These are phyloP conservation scores for Dicyrtomina minuta DNA, from an alignment of 2,888 invertebrate genomes.

Conservation along the genomic window DNA sequence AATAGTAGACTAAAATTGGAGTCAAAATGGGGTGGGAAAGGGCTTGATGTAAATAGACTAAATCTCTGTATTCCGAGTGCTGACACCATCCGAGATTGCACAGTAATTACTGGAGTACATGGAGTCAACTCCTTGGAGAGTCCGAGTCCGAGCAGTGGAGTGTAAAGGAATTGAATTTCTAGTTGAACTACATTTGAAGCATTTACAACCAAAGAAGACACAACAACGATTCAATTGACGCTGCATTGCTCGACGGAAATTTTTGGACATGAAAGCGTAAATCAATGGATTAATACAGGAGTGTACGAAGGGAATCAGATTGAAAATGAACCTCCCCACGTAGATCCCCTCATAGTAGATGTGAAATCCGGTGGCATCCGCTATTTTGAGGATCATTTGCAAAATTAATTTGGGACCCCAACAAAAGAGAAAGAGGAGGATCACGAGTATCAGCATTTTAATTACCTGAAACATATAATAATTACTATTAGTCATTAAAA, in stretches of 20 bases:
- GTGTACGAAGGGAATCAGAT: conserved; percentile 57
- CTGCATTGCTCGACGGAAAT: conserved; percentile 55
- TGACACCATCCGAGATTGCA: conserved; percentile 42
- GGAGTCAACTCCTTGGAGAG: conserved; percentile 43
- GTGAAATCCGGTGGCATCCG: conserved; percentile 32
- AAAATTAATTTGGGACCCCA: conserved; percentile 61
- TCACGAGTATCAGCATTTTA: conserved; percentile 61
- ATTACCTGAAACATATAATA: conserved; percentile 58
- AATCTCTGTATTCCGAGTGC: conserved; percentile 49
- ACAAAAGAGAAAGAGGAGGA: conserved; percentile 59
- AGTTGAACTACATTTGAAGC: conserved; percentile 33
- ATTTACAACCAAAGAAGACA: conserved; percentile 46
- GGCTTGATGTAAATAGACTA: conserved; percentile 44
- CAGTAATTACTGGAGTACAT: conserved; percentile 50
- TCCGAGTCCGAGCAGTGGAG: conserved; percentile 42
- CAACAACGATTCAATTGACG: conserved; percentile 52
- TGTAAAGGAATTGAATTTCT: conserved; percentile 46
- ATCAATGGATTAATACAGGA: conserved; percentile 57
- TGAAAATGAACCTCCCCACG: conserved; percentile 55
- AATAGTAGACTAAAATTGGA: not conserved
- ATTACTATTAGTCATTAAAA: too few species aligned
- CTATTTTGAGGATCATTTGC: conserved; percentile 57
- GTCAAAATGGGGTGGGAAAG: not conserved
- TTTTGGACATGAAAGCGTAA: conserved; percentile 57
- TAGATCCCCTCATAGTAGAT: conserved; percentile 55